Evolutionary conservation across 2,888 invertebrate species (phyloP).

Genomic region (Bellardia pandia): DNA sequence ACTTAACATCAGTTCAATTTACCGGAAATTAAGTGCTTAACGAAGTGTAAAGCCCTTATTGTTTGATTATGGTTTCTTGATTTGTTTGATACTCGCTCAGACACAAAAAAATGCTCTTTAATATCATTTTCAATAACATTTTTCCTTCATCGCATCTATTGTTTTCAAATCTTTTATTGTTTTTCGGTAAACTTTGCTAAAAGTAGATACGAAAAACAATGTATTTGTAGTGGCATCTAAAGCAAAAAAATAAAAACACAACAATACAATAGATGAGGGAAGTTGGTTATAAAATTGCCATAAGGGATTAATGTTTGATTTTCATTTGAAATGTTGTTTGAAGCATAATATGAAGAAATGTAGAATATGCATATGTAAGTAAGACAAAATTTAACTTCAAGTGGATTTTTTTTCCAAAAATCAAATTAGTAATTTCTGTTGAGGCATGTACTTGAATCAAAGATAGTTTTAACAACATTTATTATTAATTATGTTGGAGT

Average conservation of each 20-base stretch:
- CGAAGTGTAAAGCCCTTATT: slow-evolving; percentile 61
- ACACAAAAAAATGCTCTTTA: background rate
- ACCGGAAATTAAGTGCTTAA: slow-evolving; percentile 72
- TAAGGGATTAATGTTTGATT: slow-evolving; percentile 43
- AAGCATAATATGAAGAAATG: slow-evolving; percentile 22
- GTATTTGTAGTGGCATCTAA: background rate
- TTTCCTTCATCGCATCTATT: background rate
- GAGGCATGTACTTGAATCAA: too few species aligned
- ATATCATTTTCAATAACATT: slow-evolving; percentile 30
- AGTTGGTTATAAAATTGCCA: slow-evolving; percentile 33
- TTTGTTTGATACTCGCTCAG: slow-evolving; percentile 27
- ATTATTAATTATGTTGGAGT: too few species aligned
- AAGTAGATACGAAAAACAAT: background rate
- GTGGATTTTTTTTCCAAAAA: too few species aligned
- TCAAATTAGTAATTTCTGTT: too few species aligned
- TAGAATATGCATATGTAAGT: too few species aligned
- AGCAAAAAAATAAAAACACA: background rate
- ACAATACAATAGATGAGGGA: slow-evolving; percentile 13
- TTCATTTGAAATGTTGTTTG: slow-evolving; percentile 34
- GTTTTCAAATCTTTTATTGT: background rate
- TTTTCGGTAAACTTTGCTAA: background rate
- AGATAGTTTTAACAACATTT: too few species aligned
- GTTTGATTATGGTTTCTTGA: slow-evolving; percentile 54
- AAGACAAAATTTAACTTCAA: too few species aligned
- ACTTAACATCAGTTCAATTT: slow-evolving; percentile 49